Evolutionary conservation across 2,888 invertebrate species (phyloP), one percentile per base, ranked within the genome.

Genomic region (Mactromeris polynyma): DNA sequence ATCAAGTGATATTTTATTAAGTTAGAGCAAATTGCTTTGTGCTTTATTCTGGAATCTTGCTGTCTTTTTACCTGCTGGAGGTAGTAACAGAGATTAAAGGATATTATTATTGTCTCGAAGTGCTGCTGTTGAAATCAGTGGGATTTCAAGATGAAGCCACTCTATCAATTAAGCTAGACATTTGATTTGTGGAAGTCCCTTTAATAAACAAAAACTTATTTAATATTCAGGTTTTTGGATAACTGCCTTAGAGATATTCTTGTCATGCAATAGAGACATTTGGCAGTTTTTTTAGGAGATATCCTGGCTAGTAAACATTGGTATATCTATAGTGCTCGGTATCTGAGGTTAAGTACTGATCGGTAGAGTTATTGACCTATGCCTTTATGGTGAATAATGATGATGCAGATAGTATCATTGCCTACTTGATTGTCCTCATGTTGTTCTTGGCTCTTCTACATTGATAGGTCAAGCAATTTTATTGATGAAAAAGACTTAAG

Each of bases 1-100:
- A 64, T 64, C 58, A 64, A 26, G 58, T 64, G 58, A 64, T 64
- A n/a, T 9, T 64, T 64, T 64, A 64, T 64, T 64, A 64, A 9
- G 58, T 64, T 64, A 64, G n/a, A 26, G n/a, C 58, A 64, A 7
- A 26, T n/a, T n/a, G 2, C 26, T 64, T n/a, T 26, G 58, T 26
- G 11, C 6, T 7, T 64, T 64, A 9, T 26, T 64, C 26, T 26
- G 26, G 58, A 64, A 64, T 64, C 6, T 64, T 64, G n/a, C n/a
- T 64, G n/a, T 64, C 7, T 64, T 21, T 46, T n/a, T 9, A 54
- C 54, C 54, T 54, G n/a, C 19, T 19, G 54, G 54, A 54, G 54
- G n/a, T n/a, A 21, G 54, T 54, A 21, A 17, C 19, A 54, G 19
- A 21, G n/a, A 54, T 19, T 9, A 26, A n/a, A 1, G 0, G 0